Conservation (phyloP, 2,888 invertebrate genomes). For the Hartigia nigra region DNA sequence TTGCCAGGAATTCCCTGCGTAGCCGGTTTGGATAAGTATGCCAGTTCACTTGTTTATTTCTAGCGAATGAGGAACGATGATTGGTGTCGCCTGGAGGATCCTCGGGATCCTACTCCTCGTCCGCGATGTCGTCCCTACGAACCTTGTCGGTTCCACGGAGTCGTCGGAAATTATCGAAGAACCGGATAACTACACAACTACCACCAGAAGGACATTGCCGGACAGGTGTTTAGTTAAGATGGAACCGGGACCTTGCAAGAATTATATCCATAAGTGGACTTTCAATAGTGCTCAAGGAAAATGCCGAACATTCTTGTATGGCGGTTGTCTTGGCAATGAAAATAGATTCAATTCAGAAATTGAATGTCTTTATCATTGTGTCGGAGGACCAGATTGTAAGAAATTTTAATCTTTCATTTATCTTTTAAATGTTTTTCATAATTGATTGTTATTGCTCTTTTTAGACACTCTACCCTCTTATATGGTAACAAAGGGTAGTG, state of each 20-base stretch:
- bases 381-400: slow-evolving; percentile 68
- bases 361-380: slow-evolving; percentile 75
- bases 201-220: slow-evolving; percentile 46
- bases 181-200: slow-evolving; percentile 34
- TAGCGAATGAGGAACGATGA: slow-evolving; percentile 59
- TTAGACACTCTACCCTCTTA: slow-evolving; percentile 70
- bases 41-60: not conserved
- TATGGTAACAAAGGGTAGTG: slow-evolving; percentile 59
- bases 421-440: not conserved
- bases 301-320: slow-evolving; percentile 75
- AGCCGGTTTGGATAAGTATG: not conserved
- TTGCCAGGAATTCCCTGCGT: not conserved
- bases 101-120: slow-evolving; percentile 53
- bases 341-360: slow-evolving; percentile 77
- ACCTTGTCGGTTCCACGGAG: slow-evolving; percentile 36
- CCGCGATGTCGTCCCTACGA: slow-evolving; percentile 33
- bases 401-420: slow-evolving; percentile 2
- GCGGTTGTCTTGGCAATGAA: slow-evolving; percentile 77
- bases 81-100: slow-evolving; percentile 48
- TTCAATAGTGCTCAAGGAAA: slow-evolving; percentile 69
- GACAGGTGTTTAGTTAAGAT: slow-evolving; percentile 68
- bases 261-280: slow-evolving; percentile 76
- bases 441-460: not conserved
- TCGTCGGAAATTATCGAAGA: slow-evolving; percentile 38
- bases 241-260: slow-evolving; percentile 72